Percentiles rank a stretch among this genome's conserved stretches.
Evolutionary conservation across 2,113 vertebrate genomes (phyloP).

Genomic region (Piaya cayana): DNA sequence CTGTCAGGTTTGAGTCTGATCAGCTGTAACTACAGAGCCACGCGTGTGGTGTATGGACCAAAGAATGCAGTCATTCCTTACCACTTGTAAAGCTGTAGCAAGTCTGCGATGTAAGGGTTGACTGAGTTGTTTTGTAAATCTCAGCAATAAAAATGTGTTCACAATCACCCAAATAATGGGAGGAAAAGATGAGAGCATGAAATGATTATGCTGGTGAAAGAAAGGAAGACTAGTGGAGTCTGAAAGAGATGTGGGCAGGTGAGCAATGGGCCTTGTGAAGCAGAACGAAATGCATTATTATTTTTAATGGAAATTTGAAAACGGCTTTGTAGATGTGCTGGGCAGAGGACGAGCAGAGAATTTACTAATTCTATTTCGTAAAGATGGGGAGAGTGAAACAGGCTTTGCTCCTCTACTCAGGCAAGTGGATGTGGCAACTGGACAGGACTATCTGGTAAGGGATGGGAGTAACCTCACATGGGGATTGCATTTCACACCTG

Average conservation of each 20-base stretch:
- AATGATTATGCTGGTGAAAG: conserved; percentile 35
- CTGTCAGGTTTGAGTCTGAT: not conserved
- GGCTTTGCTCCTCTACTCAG: not conserved
- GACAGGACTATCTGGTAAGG: not conserved
- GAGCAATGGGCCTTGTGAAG: conserved; percentile 51
- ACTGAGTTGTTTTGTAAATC: conserved; percentile 46
- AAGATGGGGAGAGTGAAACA: not conserved
- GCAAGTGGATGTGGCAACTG: not conserved
- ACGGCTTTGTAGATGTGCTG: not conserved
- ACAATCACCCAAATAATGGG: conserved; percentile 35
- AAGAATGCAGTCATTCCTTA: not conserved
- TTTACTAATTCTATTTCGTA: conserved; percentile 24
- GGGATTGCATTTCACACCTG: not conserved
- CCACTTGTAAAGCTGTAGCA: not conserved
- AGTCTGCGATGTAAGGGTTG: not conserved
- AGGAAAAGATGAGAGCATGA: conserved; percentile 22
- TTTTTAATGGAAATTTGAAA: conserved; percentile 68
- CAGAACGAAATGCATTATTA: conserved; percentile 67
- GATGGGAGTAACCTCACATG: not conserved
- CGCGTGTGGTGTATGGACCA: not conserved
- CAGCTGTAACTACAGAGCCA: not conserved
- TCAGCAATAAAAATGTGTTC: conserved; percentile 24
- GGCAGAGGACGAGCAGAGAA: conserved; percentile 9
- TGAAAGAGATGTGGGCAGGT: conserved; percentile 55
- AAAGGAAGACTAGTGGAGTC: conserved; percentile 21